phyloP scores from a whole-genome alignment of 2,888 invertebrate species.

The Augiades crinisus region DNA sequence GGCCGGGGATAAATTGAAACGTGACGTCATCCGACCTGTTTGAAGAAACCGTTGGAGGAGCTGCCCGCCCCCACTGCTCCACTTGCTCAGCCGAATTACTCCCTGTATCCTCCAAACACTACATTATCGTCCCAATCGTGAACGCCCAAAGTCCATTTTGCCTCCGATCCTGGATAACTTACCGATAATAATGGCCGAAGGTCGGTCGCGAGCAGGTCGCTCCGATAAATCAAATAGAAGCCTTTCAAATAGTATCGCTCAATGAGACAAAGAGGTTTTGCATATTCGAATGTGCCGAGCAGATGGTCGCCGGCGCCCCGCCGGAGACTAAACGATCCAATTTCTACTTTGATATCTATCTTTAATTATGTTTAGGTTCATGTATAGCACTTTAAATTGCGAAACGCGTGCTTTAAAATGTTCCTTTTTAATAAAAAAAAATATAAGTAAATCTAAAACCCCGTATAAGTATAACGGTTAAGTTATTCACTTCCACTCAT shows the following conservation, averaged over 20 bases:
- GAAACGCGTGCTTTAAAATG: background rate
- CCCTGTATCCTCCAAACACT: background rate
- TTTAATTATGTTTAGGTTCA: background rate
- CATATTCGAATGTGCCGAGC: constrained; percentile 12
- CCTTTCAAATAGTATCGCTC: constrained; percentile 5
- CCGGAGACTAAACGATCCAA: background rate
- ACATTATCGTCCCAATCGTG: background rate
- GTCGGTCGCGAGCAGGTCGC: constrained; percentile 14
- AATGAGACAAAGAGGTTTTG: constrained; percentile 10
- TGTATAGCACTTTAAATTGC: background rate
- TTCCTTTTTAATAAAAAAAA: background rate
- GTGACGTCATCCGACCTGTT: constrained; percentile 45
- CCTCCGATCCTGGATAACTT: background rate
- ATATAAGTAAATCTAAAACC: too few species aligned
- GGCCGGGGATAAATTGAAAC: constrained; percentile 38
- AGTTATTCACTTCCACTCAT: background rate
- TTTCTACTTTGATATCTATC: background rate
- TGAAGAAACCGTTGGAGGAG: constrained; percentile 42
- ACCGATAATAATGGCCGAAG: constrained; percentile 9
- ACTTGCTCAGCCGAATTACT: constrained; percentile 10
- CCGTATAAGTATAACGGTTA: background rate
- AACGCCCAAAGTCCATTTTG: background rate
- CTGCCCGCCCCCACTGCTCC: constrained; percentile 36
- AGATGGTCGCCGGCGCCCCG: background rate
- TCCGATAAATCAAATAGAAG: constrained; percentile 19